These are phyloP conservation scores for Trissolcus brochymenae DNA, from an alignment of 2,888 invertebrate genomes.

Conservation along the genomic window DNA sequence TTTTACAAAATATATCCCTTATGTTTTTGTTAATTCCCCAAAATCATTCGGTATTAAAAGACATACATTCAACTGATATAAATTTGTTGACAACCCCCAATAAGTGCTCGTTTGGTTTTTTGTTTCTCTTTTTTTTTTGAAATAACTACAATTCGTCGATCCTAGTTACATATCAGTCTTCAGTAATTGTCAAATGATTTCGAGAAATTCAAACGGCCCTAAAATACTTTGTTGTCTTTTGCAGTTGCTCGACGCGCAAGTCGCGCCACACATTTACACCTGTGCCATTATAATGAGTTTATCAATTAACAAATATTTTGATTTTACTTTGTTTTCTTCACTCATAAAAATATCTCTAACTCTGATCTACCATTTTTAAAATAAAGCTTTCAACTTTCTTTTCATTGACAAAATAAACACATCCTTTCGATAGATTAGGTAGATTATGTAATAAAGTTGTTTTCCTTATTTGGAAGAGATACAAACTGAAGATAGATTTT, in stretches of 20 bases:
- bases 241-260: constrained; percentile 31
- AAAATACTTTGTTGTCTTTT: constrained; percentile 25
- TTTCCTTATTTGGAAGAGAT: too few species aligned
- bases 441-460: too few species aligned
- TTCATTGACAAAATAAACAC: background rate
- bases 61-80: constrained; percentile 30
- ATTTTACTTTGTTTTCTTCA: background rate
- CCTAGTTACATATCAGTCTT: constrained; percentile 24
- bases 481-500: too few species aligned
- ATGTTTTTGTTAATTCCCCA: constrained; percentile 31
- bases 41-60: constrained; percentile 39
- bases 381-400: background rate
- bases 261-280: constrained; percentile 19
- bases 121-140: constrained; percentile 3
- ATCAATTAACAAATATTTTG: constrained; percentile 23
- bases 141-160: constrained; percentile 21
- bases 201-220: constrained; percentile 44
- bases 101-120: background rate
- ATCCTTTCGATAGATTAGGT: background rate
- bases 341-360: background rate
- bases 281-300: constrained; percentile 6
- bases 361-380: background rate
- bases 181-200: constrained; percentile 45
- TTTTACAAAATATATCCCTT: constrained; percentile 42
- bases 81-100: background rate